Evolutionary conservation across 2,888 invertebrate species (phyloP).

Genomic region (Chaitophorus viminalis): DNA sequence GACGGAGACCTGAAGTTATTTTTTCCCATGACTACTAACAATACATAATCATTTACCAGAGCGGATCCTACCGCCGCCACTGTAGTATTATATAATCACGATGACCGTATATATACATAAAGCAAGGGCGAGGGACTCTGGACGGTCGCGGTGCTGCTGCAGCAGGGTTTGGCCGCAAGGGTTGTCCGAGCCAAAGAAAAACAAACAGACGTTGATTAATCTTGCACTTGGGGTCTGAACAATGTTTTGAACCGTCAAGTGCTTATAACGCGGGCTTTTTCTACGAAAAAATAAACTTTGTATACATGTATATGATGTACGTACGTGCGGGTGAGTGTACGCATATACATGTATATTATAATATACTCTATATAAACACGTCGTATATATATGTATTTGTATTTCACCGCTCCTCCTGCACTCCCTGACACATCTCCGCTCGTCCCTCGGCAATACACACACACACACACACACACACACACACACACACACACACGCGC

Average conservation of each 20-base stretch:
- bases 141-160: neutral
- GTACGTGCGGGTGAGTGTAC: neutral
- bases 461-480: neutral
- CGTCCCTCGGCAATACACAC: neutral
- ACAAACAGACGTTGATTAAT: slow-evolving; percentile 61
- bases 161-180: neutral
- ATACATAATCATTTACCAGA: slow-evolving; percentile 56
- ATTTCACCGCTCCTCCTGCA: neutral
- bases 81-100: slow-evolving; percentile 28
- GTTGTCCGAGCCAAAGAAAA: slow-evolving; percentile 43
- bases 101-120: slow-evolving; percentile 17
- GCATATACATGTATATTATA: too few species aligned
- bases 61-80: slow-evolving; percentile 10
- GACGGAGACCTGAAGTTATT: slow-evolving; percentile 41
- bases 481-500: neutral
- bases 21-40: slow-evolving; percentile 43
- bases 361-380: slow-evolving; percentile 22
- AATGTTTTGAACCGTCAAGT: slow-evolving; percentile 58
- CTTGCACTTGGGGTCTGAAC: slow-evolving; percentile 57
- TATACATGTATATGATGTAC: neutral
- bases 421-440: neutral
- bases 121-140: slow-evolving; percentile 10
- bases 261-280: slow-evolving; percentile 57
- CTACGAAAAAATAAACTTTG: slow-evolving; percentile 60
- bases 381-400: neutral